These are phyloP conservation scores for Heliocidaris tuberculata DNA, from an alignment of 35 echinoderm and acorn worm species.

Conservation along the genomic window DNA sequence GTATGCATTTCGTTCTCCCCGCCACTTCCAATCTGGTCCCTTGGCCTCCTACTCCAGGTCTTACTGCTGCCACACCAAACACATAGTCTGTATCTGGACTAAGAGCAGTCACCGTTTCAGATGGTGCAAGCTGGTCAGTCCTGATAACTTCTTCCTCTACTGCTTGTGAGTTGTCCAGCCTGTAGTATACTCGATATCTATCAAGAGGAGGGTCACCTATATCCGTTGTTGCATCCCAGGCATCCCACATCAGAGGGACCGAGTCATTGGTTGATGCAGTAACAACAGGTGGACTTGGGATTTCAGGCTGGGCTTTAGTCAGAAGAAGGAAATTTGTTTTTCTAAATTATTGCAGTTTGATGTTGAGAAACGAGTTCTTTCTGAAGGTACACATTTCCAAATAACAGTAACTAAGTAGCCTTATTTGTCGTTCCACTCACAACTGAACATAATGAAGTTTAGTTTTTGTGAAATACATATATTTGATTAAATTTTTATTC, in stretches of 20 bases:
- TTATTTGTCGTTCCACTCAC: no score
- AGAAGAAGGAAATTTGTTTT: no score
- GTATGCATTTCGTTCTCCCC: no score
- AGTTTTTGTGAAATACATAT: no score
- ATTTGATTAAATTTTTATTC: no score
- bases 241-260: neutral
- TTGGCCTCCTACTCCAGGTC: neutral
- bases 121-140: neutral
- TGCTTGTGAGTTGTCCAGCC: neutral
- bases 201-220: neutral
- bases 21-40: neutral
- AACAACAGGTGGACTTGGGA: neutral
- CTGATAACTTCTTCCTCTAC: neutral
- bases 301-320: neutral
- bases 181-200: neutral
- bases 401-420: no score
- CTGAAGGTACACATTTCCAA: no score
- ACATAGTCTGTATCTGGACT: neutral
- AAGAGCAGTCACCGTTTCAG: neutral
- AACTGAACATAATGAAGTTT: no score
- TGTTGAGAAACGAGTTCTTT: no score
- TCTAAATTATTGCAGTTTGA: no score
- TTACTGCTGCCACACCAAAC: neutral
- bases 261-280: neutral
- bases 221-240: conserved; percentile 6